Base-by-base conservation (phyloP, 2,113 vertebrate genomes). In the Malurus alboscapulatus region DNA sequence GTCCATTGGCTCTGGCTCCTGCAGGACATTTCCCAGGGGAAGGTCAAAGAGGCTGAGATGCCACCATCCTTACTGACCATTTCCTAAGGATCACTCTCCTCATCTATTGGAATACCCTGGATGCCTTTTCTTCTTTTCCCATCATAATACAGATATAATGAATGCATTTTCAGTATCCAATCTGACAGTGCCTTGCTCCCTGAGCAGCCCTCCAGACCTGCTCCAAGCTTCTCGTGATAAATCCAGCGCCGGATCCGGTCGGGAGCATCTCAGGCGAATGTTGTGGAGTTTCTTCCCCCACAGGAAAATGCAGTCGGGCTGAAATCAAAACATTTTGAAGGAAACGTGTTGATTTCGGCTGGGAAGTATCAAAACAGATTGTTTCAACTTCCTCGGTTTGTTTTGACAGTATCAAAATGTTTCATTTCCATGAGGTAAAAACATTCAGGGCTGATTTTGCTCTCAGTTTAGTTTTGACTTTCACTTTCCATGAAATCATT, bases 381-480 rank as follows among this genome's bases (percentile, higher is more conserved):
- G 94, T 92, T 96, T 92, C 84, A 68, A 91, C 69, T 91, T 57
- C 47, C 91, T 87, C 4, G 0, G 29, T 89, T 91, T 94, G 92
- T 95, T 96, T 96, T 94, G 95, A 96, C 95, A 95, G 38, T 19
- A 88, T 68, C 91, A 84, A 75, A 95, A 92, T 94, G 87, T 79
- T 96, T 96, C 91, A 92, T 93, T 96, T 96, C 71, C 92, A 91
- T 93, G 87, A 96, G 62, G 74, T 79, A 91, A 87, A 94, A 96
- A 94, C 95, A 94, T 75, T 96, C 38, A 16, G 71, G 81, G 75
- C 62, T 86, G 45, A 61, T 77, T 91, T 87, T 92, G 42, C 66
- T 94, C 81, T 84, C 58, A 4, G 66, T 82, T 86, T 68, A 27
- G 62, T 65, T 75, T 87, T 79, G 81, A 82, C 78, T 95, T 96